These are phyloP conservation scores for Latrodectus geometricus DNA, from an alignment of 1,140 invertebrate genomes.

Conservation along the genomic window DNA sequence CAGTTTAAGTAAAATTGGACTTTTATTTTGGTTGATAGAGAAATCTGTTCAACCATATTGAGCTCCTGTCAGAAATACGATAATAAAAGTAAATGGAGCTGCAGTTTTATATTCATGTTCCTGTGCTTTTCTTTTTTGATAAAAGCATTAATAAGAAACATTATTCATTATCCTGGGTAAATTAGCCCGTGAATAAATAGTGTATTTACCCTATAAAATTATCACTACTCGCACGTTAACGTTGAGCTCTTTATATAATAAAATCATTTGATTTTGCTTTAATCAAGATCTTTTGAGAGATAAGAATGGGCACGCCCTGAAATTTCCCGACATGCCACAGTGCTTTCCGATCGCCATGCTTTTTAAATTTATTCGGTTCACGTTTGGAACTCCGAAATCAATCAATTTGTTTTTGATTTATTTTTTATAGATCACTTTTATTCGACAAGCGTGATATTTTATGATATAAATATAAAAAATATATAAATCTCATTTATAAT, in stretches of 20 bases:
- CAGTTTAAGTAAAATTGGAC: conserved; percentile 14
- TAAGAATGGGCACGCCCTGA: conserved; percentile 57
- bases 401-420: conserved; percentile 40
- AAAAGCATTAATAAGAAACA: background rate
- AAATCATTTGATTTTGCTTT: conserved; percentile 55
- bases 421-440: background rate
- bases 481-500: too few relatives aligned
- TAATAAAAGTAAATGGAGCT: conserved; percentile 15
- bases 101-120: conserved; percentile 44
- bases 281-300: conserved; percentile 54
- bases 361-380: conserved; percentile 49
- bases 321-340: conserved; percentile 51
- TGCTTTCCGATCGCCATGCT: background rate
- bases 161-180: conserved; percentile 51
- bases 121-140: conserved; percentile 18
- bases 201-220: conserved; percentile 48
- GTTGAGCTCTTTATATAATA: conserved; percentile 37
- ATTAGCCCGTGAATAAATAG: conserved; percentile 54
- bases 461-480: background rate
- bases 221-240: conserved; percentile 19
- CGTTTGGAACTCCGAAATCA: conserved; percentile 38
- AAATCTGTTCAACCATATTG: background rate
- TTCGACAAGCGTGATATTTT: background rate
- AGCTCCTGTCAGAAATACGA: background rate
- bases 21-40: background rate